Conservation (phyloP, 2,888 invertebrate genomes). For the Leucania comma region DNA sequence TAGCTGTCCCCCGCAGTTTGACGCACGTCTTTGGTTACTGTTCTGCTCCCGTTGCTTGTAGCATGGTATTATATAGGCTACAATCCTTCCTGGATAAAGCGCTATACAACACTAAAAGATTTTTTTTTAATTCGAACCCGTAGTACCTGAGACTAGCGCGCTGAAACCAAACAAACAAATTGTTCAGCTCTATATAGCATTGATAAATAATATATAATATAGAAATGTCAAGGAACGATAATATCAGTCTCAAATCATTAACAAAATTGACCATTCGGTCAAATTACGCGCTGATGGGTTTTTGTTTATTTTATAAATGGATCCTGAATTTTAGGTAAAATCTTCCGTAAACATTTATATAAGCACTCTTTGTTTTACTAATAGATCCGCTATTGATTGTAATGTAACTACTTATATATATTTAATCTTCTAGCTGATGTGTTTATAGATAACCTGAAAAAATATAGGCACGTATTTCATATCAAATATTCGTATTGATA, state of each 20-base stretch:
- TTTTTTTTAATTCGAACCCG: too few relatives aligned
- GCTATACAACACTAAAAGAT: too few relatives aligned
- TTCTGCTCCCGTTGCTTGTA: too few relatives aligned
- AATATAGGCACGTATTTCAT: conserved; percentile 33
- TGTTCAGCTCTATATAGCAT: too few relatives aligned
- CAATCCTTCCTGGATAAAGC: too few relatives aligned
- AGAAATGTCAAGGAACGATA: neutral
- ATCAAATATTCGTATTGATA: conserved; percentile 14
- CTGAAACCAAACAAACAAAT: too few relatives aligned
- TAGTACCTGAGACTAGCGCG: too few relatives aligned
- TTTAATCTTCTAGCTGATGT: neutral
- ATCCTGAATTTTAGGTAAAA: conserved; percentile 38
- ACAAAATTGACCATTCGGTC: conserved; percentile 11
- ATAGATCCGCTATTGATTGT: conserved; percentile 21
- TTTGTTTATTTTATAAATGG: conserved; percentile 45
- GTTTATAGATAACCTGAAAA: conserved; percentile 11
- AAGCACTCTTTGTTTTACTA: conserved; percentile 33
- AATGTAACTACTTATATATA: conserved; percentile 14
- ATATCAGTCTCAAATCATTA: conserved; percentile 13
- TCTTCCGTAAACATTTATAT: conserved; percentile 40
- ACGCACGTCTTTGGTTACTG: too few relatives aligned
- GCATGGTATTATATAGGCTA: neutral
- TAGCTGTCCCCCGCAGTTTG: too few relatives aligned
- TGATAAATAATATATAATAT: too few relatives aligned
- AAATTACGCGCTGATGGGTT: conserved; percentile 23